These are phyloP conservation scores for Cathartes aura DNA, from an alignment of 2,113 vertebrate genomes.

Conservation along the genomic window DNA sequence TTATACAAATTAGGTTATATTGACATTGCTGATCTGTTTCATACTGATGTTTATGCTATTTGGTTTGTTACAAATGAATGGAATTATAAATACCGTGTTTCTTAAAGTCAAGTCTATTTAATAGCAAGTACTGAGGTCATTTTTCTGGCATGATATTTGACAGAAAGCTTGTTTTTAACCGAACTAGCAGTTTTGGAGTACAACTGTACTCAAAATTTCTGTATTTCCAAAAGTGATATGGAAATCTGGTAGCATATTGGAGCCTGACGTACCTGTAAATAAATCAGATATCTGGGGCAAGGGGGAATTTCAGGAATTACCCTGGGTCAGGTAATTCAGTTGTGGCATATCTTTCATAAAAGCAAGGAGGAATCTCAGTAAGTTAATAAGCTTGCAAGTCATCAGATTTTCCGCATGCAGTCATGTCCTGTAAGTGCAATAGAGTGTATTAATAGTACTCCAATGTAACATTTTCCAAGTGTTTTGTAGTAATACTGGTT, in stretches of 20 bases:
- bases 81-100: background rate
- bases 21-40: background rate
- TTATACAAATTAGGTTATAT: background rate
- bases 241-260: background rate
- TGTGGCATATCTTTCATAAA: background rate
- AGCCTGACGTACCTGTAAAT: background rate
- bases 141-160: background rate
- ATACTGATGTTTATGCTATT: background rate
- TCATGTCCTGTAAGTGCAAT: slow-evolving; percentile 3
- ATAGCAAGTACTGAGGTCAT: background rate
- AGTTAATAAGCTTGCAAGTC: slow-evolving; percentile 16
- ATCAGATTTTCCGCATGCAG: slow-evolving; percentile 7
- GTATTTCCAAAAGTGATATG: background rate
- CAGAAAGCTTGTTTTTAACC: background rate
- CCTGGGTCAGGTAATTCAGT: background rate
- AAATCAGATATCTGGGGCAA: background rate
- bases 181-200: background rate
- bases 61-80: background rate
- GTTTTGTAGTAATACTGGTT: slow-evolving; percentile 39
- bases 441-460: slow-evolving; percentile 48
- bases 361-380: background rate
- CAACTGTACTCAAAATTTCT: background rate
- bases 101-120: background rate
- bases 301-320: background rate
- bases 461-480: slow-evolving; percentile 41